Evolutionary conservation across 2,888 invertebrate genomes (phyloP), one percentile per base, ranked within the genome.

Genomic region (Zeuzera pyrina): DNA sequence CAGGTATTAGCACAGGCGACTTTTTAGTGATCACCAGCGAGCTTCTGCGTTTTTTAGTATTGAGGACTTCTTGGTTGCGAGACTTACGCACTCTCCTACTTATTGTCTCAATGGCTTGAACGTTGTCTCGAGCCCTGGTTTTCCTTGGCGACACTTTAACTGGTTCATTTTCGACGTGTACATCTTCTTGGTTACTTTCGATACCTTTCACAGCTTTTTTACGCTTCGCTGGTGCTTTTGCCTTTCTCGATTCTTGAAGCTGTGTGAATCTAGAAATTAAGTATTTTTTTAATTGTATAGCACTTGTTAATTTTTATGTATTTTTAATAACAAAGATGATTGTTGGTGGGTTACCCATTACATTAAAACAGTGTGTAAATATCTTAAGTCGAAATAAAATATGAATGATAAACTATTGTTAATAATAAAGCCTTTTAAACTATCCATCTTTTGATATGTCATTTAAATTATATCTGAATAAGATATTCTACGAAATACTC

Each of bases 21-120:
- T 64, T 73, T 32, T 72, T 71, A 1, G 53, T 33, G 3, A 73
- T 52, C 7, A 68, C 58, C 10, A 73, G 36, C 2, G 63, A 57
- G 0, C 49, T 35, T 11, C 47, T 36, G 6, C 54, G 57, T 31
- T 50, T 67, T 30, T 56, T 68, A 2, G 42, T 43, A 16, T 43
- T 45, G 1, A 31, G 22, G 2, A 25, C 29, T 12, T 38, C 26
- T 7, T n/a, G n/a, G n/a, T n/a, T n/a, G n/a, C n/a, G n/a, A 14
- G 8, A 2, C 26, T 29, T 33, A 3, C 36, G 36, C 3, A 27
- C 33, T 26, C 30, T 36, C 5, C 31, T 41, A 8, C 36, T 35
- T 22, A 34, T 42, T 3, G 31, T 22, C 6, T 12, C 6, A 10
- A 29, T 30, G 12, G 29, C 22, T 26, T 36, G 35, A 3, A 31